Evolutionary conservation across 2,113 vertebrate species (phyloP).

Genomic region (Planiliza haematocheilus): DNA sequence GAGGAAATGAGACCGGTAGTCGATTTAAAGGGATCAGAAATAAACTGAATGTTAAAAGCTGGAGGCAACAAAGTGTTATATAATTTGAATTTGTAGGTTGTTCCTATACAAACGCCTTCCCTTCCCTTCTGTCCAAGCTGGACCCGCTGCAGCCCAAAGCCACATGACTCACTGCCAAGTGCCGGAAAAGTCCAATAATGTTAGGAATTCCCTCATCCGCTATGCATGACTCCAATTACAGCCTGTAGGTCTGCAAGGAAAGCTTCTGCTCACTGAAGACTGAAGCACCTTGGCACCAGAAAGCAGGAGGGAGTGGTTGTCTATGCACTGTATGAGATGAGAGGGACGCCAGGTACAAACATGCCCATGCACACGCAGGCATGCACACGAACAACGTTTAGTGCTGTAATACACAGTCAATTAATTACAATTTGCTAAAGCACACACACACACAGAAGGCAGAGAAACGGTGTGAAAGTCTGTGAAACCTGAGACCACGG

Average conservation of each 20-base stretch:
- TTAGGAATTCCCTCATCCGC: conserved; percentile 82
- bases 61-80: too few relatives aligned
- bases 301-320: not conserved
- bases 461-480: conserved; percentile 44
- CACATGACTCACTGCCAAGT: conserved; percentile 74
- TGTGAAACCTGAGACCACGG: conserved; percentile 76
- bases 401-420: conserved; percentile 12
- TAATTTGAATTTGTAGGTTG: not conserved
- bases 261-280: conserved; percentile 55
- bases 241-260: conserved; percentile 55
- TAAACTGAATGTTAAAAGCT: not conserved
- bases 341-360: conserved; percentile 59
- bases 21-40: conserved; percentile 34
- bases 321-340: conserved; percentile 15
- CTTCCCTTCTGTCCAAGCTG: conserved; percentile 38
- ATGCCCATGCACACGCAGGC: conserved; percentile 74
- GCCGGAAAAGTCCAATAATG: conserved; percentile 79
- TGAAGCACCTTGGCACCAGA: conserved; percentile 64
- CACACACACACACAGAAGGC: conserved; percentile 45
- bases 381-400: conserved; percentile 50
- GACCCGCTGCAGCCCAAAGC: conserved; percentile 53
- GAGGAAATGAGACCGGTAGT: conserved; percentile 17
- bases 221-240: conserved; percentile 79
- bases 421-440: conserved; percentile 24
- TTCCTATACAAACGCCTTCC: conserved; percentile 11